phyloP scores from a whole-genome alignment of 2,888 invertebrate species.

The Drosophila neutralis region DNA sequence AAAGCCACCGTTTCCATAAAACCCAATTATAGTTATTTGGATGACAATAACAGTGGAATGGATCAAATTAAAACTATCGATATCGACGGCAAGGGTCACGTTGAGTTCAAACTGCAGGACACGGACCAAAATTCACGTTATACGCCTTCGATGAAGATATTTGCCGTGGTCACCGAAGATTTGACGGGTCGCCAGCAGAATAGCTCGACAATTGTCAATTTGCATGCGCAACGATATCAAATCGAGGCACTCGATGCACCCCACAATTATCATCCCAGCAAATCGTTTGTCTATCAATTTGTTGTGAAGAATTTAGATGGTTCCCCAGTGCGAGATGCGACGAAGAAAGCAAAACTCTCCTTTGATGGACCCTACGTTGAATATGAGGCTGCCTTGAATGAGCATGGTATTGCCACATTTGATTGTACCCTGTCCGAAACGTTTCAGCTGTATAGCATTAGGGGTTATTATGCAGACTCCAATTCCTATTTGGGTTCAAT shows the following conservation, averaged over 20 bases:
- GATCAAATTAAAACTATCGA: conserved; percentile 88
- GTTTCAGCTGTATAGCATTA: conserved; percentile 48
- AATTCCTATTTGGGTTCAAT: conserved; percentile 62
- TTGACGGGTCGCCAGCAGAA: conserved; percentile 93
- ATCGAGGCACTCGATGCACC: conserved; percentile 92
- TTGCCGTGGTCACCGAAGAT: conserved; percentile 95
- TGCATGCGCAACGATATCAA: conserved; percentile 91
- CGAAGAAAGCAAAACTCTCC: conserved; percentile 86
- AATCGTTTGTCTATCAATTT: conserved; percentile 92
- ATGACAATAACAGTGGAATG: background rate
- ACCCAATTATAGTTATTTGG: conserved; percentile 50
- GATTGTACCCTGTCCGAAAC: conserved; percentile 87
- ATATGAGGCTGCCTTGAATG: conserved; percentile 85
- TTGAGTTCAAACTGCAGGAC: conserved; percentile 89
- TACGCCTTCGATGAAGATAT: conserved; percentile 85
- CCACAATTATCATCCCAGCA: conserved; percentile 93
- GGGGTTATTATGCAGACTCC: conserved; percentile 59
- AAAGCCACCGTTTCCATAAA: conserved; percentile 90
- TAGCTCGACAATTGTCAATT: conserved; percentile 89
- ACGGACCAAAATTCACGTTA: conserved; percentile 89
- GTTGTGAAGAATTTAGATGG: conserved; percentile 90
- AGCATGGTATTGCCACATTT: conserved; percentile 88
- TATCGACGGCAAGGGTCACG: conserved; percentile 88
- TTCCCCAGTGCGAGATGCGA: conserved; percentile 87
- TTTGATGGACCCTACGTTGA: conserved; percentile 55